Base-by-base conservation (phyloP, 2,113 vertebrate genomes). In the Macheiramphus alcinus region DNA sequence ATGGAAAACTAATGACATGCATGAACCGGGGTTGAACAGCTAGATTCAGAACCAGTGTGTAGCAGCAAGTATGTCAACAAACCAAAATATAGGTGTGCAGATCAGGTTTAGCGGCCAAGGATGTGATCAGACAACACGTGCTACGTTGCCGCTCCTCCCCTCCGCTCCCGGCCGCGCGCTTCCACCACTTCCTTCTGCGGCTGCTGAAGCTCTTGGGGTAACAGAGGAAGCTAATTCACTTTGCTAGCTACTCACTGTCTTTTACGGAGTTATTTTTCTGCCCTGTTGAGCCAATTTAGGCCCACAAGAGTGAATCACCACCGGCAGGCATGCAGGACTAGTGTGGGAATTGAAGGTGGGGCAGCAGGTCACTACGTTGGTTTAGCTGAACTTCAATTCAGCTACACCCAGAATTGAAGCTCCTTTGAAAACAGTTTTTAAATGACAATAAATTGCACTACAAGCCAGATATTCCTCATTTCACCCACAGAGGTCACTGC, bases 401-500 rank as follows among this genome's bases (percentile, higher is more conserved):
- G 16, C 43, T 43, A 18, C 10, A 29, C 3, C 9, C 17, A 58
- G 61, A 62, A 84, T 0, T 34, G n/a, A 62, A 86, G n/a, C 7
- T 79, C 48, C 31, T 82, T 86, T 83, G 27, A 16, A 90, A 79
- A n/a, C 8, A 42, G 23, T 47, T 81, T 90, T 94, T 38, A 55
- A 78, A 67, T n/a, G 1, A 18, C 26, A 72, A 10, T 38, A 32
- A 81, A 88, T 45, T 43, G 34, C 31, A 16, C 31, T 23, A 48
- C 23, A 68, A 50, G 11, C 6, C 7, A 48, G 21, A 13, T 75
- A 17, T 96, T 93, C 90, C 62, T 93, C 45, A 53, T 96, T 86
- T 91, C 52, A 71, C 90, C 95, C 43, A 71, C 45, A 96, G 95
- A 96, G 92, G 94, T 76, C 90, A 88, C 92, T 91, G 16, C 26